A percentile compares a stretch with the other conserved stretches of the same genome.
phyloP scores from a whole-genome alignment of 1,140 invertebrate genomes.

The Halyomorpha halys region DNA sequence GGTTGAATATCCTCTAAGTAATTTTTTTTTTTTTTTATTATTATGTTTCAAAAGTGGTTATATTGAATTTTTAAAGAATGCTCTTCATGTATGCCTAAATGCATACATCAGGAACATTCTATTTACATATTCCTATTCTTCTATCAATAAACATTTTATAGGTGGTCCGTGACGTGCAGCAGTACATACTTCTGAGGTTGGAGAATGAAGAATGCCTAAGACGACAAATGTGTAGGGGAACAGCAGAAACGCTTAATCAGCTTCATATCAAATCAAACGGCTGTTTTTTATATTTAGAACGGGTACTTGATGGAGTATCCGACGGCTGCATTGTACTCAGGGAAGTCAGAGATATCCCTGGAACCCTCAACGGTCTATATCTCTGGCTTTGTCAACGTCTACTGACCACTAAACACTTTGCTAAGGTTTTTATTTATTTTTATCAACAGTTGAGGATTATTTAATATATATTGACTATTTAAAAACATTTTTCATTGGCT shows the following conservation, averaged over 20 bases:
- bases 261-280: constrained; percentile 94
- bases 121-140: too few relatives aligned
- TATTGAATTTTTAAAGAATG: too few relatives aligned
- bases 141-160: constrained; percentile 16
- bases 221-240: constrained; percentile 70
- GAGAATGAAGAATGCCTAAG: constrained; percentile 71
- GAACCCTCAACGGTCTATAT: constrained; percentile 88
- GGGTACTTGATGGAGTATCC: constrained; percentile 82
- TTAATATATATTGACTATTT: too few relatives aligned
- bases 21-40: too few relatives aligned
- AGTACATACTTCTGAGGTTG: constrained; percentile 83
- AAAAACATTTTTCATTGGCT: not conserved
- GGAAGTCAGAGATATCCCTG: constrained; percentile 80
- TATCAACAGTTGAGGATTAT: too few relatives aligned
- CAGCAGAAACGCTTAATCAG: constrained; percentile 89
- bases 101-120: too few relatives aligned
- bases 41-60: too few relatives aligned
- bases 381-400: constrained; percentile 88
- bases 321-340: constrained; percentile 85
- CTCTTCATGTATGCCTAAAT: too few relatives aligned
- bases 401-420: constrained; percentile 78
- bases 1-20: too few relatives aligned
- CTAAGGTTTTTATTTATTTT: constrained; percentile 43
- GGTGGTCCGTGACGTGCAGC: constrained; percentile 82
- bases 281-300: constrained; percentile 87